Conservation (phyloP, 2,797 vertebrate genomes). For the Eremophila alpestris region DNA sequence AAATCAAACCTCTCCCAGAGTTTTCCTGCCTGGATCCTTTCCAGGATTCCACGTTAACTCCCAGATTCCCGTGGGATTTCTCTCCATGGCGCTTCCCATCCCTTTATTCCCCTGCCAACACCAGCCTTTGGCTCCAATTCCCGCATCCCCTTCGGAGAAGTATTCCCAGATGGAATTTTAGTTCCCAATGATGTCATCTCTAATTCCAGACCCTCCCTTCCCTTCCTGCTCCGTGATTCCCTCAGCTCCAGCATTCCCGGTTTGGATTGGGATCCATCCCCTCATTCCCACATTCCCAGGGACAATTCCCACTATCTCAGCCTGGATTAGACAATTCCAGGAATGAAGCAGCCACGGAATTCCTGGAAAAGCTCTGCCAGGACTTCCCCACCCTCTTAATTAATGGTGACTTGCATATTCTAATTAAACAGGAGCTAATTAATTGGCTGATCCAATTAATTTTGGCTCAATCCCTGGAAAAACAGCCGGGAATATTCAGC, state of each 20-base stretch:
- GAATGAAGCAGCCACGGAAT: background rate
- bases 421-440: background rate
- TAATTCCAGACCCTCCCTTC: background rate
- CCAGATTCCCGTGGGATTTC: background rate
- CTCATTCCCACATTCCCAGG: background rate
- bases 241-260: background rate
- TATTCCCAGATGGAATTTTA: background rate
- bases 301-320: background rate
- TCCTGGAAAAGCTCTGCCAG: background rate
- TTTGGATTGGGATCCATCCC: background rate
- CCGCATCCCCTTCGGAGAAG: fast-evolving
- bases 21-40: background rate
- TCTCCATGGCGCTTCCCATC: background rate
- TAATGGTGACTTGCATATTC: background rate
- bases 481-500: fast-evolving
- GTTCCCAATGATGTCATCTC: background rate
- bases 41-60: background rate
- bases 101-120: background rate
- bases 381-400: background rate
- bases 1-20: background rate
- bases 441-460: no score
- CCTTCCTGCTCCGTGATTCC: background rate
- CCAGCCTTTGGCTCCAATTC: background rate
- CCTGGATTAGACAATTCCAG: background rate
- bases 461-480: background rate